Percentiles rank a stretch among this genome's conserved stretches.
Conservation (phyloP, 2,797 vertebrate species). For the Melanotaenia boesemani region DNA sequence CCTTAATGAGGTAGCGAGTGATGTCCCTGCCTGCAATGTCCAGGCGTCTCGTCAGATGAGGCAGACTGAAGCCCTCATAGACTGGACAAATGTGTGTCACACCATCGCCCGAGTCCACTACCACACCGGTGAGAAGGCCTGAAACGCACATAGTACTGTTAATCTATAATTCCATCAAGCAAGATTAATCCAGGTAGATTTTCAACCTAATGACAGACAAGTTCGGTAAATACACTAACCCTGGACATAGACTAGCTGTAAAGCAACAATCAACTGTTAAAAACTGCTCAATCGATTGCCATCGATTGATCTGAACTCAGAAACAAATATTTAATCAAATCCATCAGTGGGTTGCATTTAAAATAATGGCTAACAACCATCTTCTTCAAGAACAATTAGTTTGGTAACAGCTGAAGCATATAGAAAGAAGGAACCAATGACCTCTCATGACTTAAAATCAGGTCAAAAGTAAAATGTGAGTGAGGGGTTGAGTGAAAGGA, state of each 20-base stretch:
- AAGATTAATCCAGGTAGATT: background rate
- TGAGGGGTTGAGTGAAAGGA: background rate
- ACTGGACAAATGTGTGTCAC: constrained; percentile 89
- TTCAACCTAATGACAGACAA: no score
- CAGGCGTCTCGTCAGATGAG: constrained; percentile 85
- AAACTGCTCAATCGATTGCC: background rate
- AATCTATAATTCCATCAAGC: constrained; percentile 11
- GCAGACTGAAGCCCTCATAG: constrained; percentile 87
- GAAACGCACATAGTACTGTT: constrained; percentile 22
- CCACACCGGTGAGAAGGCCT: constrained; percentile 86
- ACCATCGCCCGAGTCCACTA: constrained; percentile 86
- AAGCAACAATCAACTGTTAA: background rate
- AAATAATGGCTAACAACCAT: no score
- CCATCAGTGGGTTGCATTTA: no score
- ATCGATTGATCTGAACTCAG: background rate
- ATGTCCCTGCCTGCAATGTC: constrained; percentile 89
- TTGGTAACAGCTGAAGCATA: no score
- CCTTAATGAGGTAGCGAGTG: constrained; percentile 90
- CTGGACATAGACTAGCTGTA: background rate
- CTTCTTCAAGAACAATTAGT: no score
- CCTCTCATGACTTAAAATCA: no score
- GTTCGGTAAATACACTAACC: background rate
- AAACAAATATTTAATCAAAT: background rate
- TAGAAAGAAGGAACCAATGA: no score
- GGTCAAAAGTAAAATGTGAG: background rate